Evolutionary conservation across 2,113 vertebrate species (phyloP).

Genomic region (Lepisosteus oculatus): DNA sequence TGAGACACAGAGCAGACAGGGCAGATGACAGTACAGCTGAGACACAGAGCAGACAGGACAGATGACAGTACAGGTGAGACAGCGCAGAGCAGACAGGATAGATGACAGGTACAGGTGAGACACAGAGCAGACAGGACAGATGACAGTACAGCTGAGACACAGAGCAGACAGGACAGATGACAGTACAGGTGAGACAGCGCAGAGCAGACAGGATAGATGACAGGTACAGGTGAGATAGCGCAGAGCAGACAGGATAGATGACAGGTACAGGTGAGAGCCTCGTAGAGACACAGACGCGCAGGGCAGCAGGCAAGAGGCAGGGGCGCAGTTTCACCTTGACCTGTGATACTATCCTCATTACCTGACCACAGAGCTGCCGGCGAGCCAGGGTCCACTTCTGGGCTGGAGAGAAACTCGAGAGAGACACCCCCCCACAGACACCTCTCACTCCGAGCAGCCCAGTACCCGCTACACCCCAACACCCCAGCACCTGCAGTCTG

Average conservation of each 20-base stretch:
- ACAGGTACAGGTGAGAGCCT: slow-evolving; percentile 78
- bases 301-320: slow-evolving; percentile 40
- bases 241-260: slow-evolving; percentile 66
- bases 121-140: too few relatives aligned
- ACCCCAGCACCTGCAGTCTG: slow-evolving; percentile 11
- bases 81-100: too few relatives aligned
- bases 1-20: too few relatives aligned
- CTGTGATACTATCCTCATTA: slow-evolving; percentile 81
- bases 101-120: too few relatives aligned
- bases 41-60: too few relatives aligned
- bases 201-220: too few relatives aligned
- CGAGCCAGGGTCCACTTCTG: slow-evolving; percentile 47
- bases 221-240: slow-evolving; percentile 12
- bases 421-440: slow-evolving; percentile 54
- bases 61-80: too few relatives aligned
- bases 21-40: too few relatives aligned
- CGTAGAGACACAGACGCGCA: slow-evolving; percentile 28
- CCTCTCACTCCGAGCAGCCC: slow-evolving; percentile 22
- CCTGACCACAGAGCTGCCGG: slow-evolving; percentile 66
- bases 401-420: slow-evolving; percentile 73
- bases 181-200: too few relatives aligned
- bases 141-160: too few relatives aligned
- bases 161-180: too few relatives aligned
- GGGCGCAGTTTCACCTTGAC: slow-evolving; percentile 70
- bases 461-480: slow-evolving; percentile 54